Base-by-base conservation (phyloP, 2,888 invertebrate species). In the Lasioglossum oenotherae region DNA sequence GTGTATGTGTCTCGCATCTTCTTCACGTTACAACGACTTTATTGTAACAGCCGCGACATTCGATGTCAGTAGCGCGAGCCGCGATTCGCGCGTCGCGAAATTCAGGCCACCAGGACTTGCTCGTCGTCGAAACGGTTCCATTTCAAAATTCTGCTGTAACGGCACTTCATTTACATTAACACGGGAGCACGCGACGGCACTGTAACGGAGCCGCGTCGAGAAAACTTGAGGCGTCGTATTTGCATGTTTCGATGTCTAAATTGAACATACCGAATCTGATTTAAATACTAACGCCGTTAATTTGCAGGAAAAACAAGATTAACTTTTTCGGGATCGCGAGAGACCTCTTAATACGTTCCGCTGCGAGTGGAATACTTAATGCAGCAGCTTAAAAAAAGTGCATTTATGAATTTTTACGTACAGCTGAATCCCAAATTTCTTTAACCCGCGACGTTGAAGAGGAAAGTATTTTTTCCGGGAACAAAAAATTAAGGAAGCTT, bases 101-200 rank as follows among this genome's bases (percentile, higher is more conserved):
- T 89, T 69, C 76, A 80, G 87, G 83, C 75, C 80, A 64, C 72
- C 80, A 57, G 81, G 80, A 78, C 76, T 80, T 31, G 19, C 27
- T 85, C 74, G 78, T 84, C 74, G 82, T 60, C 72, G 73, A 73
- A 35, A 78, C 74, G 75, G 82, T 85, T 57, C 69, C 75, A 82
- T 74, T 78, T 75, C 38, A 41, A 71, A 41, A 71, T 41, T 71
- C 71, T 5, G 4, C 41, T n/a, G 71, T 41, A 41, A 41, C 23
- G 41, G 38, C 41, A 38, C 41, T 41, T 41, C 41, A 41, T 71
- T 71, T 71, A 41, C 41, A 71, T 71, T 71, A 71, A 71, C 71
- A 23, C 41, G 41, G 38, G n/a, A 38, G 12, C n/a, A 12, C n/a
- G n/a, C 38, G 71, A n/a, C 14, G 41, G 12, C 41, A n/a, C 41